A percentile compares a stretch with the other conserved stretches of the same genome.
These are phyloP conservation scores for Muscina levida DNA, from an alignment of 2,888 invertebrate genomes.

Conservation along the genomic window DNA sequence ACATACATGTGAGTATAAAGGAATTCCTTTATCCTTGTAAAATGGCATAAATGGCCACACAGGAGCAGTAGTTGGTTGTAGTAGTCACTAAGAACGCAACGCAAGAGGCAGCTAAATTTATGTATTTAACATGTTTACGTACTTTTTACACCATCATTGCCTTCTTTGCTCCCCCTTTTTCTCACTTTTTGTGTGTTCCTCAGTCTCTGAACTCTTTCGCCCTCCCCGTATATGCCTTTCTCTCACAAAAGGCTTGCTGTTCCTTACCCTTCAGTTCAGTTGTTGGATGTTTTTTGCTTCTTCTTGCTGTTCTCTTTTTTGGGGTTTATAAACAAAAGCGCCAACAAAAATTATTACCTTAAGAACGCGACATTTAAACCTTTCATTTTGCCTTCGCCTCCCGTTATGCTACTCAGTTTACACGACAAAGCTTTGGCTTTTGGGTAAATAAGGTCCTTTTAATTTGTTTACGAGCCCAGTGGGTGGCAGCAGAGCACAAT, in stretches of 20 bases:
- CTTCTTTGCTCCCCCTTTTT: conserved; percentile 16
- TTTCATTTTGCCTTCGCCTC: conserved; percentile 65
- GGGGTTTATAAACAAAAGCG: conserved; percentile 70
- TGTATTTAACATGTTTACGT: conserved; percentile 50
- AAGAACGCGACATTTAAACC: conserved; percentile 75
- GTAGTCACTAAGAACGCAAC: too few species aligned
- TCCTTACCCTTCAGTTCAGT: conserved; percentile 29
- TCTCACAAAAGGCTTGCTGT: not conserved
- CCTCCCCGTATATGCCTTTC: conserved; percentile 1
- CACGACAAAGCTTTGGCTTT: conserved; percentile 12
- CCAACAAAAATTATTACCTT: conserved; percentile 68
- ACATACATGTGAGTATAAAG: conserved; percentile 9
- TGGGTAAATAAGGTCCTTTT: conserved; percentile 18
- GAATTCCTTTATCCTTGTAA: conserved; percentile 57
- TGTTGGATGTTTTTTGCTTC: conserved; percentile 22
- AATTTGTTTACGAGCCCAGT: conserved; percentile 4
- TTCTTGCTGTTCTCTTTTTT: too few species aligned
- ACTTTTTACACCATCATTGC: conserved; percentile 24
- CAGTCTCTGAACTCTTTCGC: too few species aligned
- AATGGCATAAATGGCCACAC: conserved; percentile 23
- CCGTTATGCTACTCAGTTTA: not conserved
- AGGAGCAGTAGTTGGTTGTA: not conserved
- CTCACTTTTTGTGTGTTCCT: conserved; percentile 26
- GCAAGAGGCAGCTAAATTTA: conserved; percentile 49
- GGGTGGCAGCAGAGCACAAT: not conserved